These are phyloP conservation scores for Dinomys branickii DNA, from an alignment of 2,113 vertebrate species.

Conservation along the genomic window DNA sequence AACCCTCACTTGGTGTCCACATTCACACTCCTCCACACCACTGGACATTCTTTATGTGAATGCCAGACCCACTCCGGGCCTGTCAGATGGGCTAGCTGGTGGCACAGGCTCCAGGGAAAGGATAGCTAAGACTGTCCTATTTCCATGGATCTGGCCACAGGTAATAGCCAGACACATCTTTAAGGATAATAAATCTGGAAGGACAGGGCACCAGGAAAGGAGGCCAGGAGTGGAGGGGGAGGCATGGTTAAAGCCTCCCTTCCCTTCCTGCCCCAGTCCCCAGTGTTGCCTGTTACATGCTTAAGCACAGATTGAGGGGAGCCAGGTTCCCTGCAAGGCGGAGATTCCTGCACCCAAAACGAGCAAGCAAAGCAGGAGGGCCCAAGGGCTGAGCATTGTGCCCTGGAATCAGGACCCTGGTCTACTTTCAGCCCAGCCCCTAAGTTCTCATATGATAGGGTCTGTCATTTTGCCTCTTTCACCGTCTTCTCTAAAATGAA, in stretches of 20 bases:
- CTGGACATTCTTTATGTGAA: slow-evolving; percentile 1
- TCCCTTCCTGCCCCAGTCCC: not conserved
- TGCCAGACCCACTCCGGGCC: not conserved
- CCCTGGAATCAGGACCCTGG: not conserved
- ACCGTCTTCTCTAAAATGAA: slow-evolving; percentile 62
- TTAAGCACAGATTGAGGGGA: not conserved
- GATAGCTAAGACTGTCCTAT: not conserved
- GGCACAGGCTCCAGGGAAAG: not conserved
- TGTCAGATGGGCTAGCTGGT: not conserved
- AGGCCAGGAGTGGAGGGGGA: not conserved
- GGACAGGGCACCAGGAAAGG: not conserved
- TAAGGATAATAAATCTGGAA: not conserved
- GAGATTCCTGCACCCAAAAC: slow-evolving; percentile 30
- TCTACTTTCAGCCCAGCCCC: slow-evolving; percentile 48
- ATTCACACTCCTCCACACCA: not conserved
- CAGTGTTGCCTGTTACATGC: not conserved
- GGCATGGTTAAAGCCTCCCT: not conserved
- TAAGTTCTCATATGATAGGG: slow-evolving; percentile 41
- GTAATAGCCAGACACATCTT: not conserved
- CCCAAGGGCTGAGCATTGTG: not conserved
- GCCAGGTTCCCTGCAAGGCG: not conserved
- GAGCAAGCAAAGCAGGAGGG: slow-evolving; percentile 19
- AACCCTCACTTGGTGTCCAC: not conserved
- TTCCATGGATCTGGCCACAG: not conserved
- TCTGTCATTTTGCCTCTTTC: slow-evolving; percentile 60